Evolutionary conservation across 2,888 invertebrate genomes (phyloP).

Genomic region (Aromia moschata): DNA sequence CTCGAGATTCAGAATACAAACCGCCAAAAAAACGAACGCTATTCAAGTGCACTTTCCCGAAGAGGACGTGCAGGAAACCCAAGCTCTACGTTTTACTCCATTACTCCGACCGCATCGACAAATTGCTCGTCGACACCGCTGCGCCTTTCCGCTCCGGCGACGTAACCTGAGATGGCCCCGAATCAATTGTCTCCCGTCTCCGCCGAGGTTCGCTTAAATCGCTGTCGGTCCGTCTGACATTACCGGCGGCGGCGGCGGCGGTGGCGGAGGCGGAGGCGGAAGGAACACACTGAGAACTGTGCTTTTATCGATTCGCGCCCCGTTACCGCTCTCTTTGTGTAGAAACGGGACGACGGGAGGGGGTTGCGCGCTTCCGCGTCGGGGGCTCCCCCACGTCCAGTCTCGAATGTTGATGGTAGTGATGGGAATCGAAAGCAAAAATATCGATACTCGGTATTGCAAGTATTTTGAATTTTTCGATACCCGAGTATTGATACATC

Average conservation of each 20-base stretch:
- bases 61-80: too few relatives aligned
- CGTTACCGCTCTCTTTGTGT: conserved; percentile 33
- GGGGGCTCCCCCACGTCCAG: conserved; percentile 11
- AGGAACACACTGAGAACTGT: conserved; percentile 23
- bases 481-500: too few relatives aligned
- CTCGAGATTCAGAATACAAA: too few relatives aligned
- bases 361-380: conserved; percentile 20
- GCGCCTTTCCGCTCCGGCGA: conserved; percentile 6
- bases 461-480: too few relatives aligned
- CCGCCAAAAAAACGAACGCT: too few relatives aligned
- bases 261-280: conserved; percentile 20
- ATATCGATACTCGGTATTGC: too few relatives aligned
- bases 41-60: too few relatives aligned
- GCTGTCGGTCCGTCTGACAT: conserved; percentile 26
- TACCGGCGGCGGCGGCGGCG: conserved; percentile 18
- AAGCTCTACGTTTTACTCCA: conserved; percentile 1
- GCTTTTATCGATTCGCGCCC: conserved; percentile 40
- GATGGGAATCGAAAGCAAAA: too few relatives aligned
- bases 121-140: conserved; percentile 20
- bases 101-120: conserved; percentile 20
- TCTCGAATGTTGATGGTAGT: conserved; percentile 23
- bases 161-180: conserved; percentile 24
- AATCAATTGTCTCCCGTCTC: conserved; percentile 31
- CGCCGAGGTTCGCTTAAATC: conserved; percentile 22
- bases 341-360: conserved; percentile 12